phyloP scores from a whole-genome alignment of 1,140 invertebrate species.

The Popillia japonica region DNA sequence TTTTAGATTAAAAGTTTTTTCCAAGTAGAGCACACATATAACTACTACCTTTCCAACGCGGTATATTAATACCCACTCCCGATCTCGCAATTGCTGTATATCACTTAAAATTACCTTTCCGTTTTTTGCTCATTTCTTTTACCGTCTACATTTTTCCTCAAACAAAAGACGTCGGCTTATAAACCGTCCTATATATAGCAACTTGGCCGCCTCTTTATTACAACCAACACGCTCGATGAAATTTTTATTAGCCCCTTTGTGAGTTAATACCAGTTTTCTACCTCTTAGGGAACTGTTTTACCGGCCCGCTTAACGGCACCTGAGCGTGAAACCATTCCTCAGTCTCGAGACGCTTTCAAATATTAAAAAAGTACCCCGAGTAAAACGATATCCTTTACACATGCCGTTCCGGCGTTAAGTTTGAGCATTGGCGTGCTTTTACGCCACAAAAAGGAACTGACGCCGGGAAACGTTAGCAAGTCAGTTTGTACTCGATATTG shows the following conservation, averaged over 20 bases:
- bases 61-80: too few relatives aligned
- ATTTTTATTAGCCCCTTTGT: constrained; percentile 14
- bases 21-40: too few relatives aligned
- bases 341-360: constrained; percentile 13
- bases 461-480: not conserved
- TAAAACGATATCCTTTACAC: not conserved
- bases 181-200: not conserved
- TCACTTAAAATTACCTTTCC: not conserved
- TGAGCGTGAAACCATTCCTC: not conserved
- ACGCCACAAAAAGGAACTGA: too few relatives aligned
- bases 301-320: constrained; percentile 18
- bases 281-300: constrained; percentile 18
- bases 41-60: too few relatives aligned
- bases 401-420: not conserved
- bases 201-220: constrained; percentile 12
- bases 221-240: not conserved
- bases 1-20: too few relatives aligned
- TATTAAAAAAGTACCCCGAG: constrained; percentile 7
- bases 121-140: not conserved
- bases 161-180: constrained; percentile 2
- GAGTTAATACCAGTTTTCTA: not conserved
- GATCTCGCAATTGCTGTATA: too few relatives aligned
- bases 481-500: not conserved
- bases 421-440: not conserved
- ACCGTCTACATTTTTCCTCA: not conserved